Percentiles rank a stretch among this genome's conserved stretches.
Conservation (phyloP, 2,113 vertebrate genomes). For the Amblyornis subalaris region DNA sequence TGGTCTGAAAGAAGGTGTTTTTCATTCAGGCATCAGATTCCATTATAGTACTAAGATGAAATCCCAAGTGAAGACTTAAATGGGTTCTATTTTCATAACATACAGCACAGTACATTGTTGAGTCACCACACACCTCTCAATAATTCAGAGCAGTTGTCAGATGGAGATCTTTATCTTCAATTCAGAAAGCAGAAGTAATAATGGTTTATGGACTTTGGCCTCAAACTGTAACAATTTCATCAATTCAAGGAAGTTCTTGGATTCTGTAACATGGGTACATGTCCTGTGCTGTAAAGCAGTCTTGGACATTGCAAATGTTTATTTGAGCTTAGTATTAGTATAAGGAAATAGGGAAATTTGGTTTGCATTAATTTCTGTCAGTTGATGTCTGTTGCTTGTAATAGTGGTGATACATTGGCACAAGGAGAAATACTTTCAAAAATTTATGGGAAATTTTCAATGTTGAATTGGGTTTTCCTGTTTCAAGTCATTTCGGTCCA, state of each 20-base stretch:
- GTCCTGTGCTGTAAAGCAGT: not conserved
- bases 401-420: not conserved
- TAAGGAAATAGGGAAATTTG: not conserved
- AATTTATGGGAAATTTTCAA: not conserved
- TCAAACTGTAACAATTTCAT: not conserved
- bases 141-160: not conserved
- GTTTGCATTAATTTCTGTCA: not conserved
- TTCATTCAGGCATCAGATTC: conserved; percentile 8
- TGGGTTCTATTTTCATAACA: not conserved
- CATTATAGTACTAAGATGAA: conserved; percentile 10
- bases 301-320: not conserved
- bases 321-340: not conserved
- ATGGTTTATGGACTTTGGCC: not conserved
- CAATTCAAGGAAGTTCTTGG: not conserved
- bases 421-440: not conserved
- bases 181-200: conserved; percentile 3
- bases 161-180: not conserved
- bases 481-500: not conserved
- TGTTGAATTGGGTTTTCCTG: not conserved
- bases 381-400: not conserved
- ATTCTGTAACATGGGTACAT: not conserved
- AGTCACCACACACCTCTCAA: not conserved
- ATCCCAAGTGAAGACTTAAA: not conserved
- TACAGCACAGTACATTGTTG: not conserved
- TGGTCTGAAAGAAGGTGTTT: not conserved